Conservation (phyloP, 2,888 invertebrate genomes). For the Rotaria socialis region DNA sequence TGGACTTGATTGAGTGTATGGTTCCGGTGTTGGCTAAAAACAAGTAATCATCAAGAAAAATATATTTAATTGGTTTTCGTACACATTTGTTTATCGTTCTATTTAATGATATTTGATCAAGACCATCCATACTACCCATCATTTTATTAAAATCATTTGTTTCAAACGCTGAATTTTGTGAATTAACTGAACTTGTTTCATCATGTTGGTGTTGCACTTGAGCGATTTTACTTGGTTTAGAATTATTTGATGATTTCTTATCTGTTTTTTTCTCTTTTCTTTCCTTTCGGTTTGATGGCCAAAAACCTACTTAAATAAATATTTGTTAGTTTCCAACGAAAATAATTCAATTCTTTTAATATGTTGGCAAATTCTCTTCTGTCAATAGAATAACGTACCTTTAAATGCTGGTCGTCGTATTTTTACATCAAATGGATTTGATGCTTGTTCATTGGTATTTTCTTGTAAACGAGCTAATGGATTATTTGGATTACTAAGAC, state of each 20-base stretch:
- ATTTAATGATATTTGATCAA: not conserved
- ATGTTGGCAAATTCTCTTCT: too few species aligned
- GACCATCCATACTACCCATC: not conserved
- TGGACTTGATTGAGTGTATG: not conserved
- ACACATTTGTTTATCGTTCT: not conserved
- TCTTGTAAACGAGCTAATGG: conserved; percentile 3
- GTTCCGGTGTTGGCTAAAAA: conserved; percentile 21
- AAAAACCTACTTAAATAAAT: not conserved
- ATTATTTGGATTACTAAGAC: conserved; percentile 32
- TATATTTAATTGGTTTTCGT: not conserved
- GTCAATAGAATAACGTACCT: not conserved
- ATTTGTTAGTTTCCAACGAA: not conserved
- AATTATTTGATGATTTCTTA: not conserved
- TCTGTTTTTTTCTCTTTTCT: not conserved
- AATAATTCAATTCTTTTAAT: not conserved
- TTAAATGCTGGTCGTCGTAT: not conserved
- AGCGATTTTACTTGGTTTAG: not conserved
- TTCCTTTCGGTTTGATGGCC: conserved; percentile 2
- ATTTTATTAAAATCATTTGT: not conserved
- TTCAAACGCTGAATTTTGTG: not conserved
- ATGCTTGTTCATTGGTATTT: not conserved
- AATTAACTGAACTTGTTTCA: not conserved
- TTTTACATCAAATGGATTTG: conserved; percentile 32
- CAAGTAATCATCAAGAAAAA: too few species aligned
- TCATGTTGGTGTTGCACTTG: not conserved